Percentiles rank a stretch among this genome's conserved stretches.
These are phyloP conservation scores for Lytechinus pictus DNA, from an alignment of 35 echinoderm and acorn worm species.

Conservation along the genomic window DNA sequence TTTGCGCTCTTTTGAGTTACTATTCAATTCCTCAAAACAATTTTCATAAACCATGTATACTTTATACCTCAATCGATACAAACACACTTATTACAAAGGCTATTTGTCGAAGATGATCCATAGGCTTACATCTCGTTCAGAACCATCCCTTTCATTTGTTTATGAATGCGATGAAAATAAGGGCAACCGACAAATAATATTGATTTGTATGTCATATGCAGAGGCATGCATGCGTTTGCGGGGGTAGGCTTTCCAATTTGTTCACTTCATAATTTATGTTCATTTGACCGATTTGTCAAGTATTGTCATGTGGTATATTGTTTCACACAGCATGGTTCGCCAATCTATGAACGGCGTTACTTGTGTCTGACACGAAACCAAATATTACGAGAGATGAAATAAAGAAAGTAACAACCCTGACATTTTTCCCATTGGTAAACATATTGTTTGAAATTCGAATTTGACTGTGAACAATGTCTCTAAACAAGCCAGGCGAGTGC, in stretches of 20 bases:
- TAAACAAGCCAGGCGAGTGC: conserved; percentile 31
- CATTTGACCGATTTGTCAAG: not conserved
- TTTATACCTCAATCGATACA: too few relatives aligned
- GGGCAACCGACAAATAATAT: not conserved
- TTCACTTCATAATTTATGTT: not conserved
- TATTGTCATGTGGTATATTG: not conserved
- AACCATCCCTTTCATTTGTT: not conserved
- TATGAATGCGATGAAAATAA: not conserved
- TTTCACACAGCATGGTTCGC: not conserved
- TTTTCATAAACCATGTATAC: too few relatives aligned
- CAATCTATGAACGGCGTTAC: not conserved
- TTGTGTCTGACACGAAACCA: conserved; percentile 24
- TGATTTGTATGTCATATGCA: not conserved
- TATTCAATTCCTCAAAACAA: too few relatives aligned
- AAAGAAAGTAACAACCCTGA: not conserved
- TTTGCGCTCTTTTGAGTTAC: too few relatives aligned
- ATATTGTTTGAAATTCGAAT: conserved; percentile 24
- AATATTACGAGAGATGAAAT: not conserved
- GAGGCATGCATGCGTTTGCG: not conserved
- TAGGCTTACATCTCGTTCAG: not conserved
- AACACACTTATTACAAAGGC: too few relatives aligned
- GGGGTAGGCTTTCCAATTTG: not conserved
- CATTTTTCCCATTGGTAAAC: not conserved
- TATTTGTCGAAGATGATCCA: not conserved
- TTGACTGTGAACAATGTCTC: conserved; percentile 17